These are phyloP conservation scores for Periophthalmodon schlosseri DNA, from an alignment of 2,113 vertebrate species.

Conservation along the genomic window DNA sequence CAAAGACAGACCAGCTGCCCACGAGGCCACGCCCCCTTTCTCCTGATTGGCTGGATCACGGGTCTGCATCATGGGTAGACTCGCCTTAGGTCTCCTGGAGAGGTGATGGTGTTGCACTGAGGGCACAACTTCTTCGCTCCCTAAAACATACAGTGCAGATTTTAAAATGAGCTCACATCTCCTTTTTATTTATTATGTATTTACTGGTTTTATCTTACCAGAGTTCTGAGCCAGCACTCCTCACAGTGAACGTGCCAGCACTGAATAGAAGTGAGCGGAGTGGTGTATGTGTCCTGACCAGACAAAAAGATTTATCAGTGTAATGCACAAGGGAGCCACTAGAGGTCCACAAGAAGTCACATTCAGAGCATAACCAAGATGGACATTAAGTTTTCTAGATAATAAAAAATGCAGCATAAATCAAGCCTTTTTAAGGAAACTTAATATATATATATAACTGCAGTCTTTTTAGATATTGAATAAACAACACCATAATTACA, in stretches of 20 bases:
- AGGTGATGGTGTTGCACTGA: slow-evolving; percentile 85
- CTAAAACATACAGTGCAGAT: slow-evolving; percentile 40
- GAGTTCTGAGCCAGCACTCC: slow-evolving; percentile 82
- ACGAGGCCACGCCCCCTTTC: slow-evolving; percentile 19
- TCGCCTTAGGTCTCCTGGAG: slow-evolving; percentile 81
- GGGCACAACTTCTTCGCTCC: slow-evolving; percentile 84
- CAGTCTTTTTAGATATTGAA: background rate
- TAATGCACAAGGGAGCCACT: slow-evolving; percentile 44
- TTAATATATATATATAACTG: background rate
- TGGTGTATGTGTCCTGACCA: slow-evolving; percentile 78
- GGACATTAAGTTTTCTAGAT: background rate
- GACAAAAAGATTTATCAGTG: slow-evolving; percentile 20
- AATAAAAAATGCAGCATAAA: background rate
- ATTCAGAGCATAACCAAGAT: background rate
- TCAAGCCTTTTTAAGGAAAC: background rate
- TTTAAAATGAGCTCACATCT: background rate
- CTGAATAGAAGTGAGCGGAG: slow-evolving; percentile 82
- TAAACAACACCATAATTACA: too few relatives aligned
- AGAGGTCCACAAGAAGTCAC: slow-evolving; percentile 58
- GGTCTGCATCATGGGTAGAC: slow-evolving; percentile 78
- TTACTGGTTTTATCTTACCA: slow-evolving; percentile 66
- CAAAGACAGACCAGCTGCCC: slow-evolving; percentile 70
- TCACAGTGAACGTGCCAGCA: slow-evolving; percentile 87
- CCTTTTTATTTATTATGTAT: background rate
- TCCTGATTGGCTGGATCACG: slow-evolving; percentile 60